phyloP scores from a whole-genome alignment of 2,888 invertebrate genomes.

The Pristionchus entomophagus region DNA sequence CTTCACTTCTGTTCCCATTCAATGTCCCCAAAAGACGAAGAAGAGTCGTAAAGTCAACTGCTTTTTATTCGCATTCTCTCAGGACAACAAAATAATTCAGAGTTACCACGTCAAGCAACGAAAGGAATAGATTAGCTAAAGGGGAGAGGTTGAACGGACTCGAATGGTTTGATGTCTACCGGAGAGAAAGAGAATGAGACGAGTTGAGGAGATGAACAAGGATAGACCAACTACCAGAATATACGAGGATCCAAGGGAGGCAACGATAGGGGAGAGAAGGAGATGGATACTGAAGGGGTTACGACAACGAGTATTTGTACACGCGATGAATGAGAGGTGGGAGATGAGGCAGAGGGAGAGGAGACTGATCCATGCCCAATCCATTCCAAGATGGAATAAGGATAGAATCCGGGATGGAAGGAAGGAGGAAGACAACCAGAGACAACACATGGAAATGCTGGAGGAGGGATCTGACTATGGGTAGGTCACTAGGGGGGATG shows the following conservation, averaged over 20 bases:
- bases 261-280: conserved; percentile 6
- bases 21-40: background rate
- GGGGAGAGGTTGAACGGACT: background rate
- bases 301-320: conserved; percentile 24
- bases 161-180: conserved; percentile 12
- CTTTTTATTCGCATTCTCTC: conserved; percentile 36
- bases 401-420: background rate
- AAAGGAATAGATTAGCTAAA: conserved; percentile 10
- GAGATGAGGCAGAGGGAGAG: conserved; percentile 17
- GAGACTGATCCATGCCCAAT: background rate
- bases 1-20: background rate
- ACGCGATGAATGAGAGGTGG: background rate
- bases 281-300: background rate
- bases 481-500: background rate
- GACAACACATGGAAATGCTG: background rate
- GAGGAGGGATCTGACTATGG: background rate
- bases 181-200: conserved; percentile 18
- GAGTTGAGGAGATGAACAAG: background rate
- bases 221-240: conserved; percentile 32
- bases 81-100: conserved; percentile 27
- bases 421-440: conserved; percentile 1
- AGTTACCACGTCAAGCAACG: conserved; percentile 19
- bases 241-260: conserved; percentile 12
- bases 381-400: too few relatives aligned
- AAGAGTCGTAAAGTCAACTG: conserved; percentile 27